Conservation (phyloP, 1,140 invertebrate genomes). For the Trachymyrmex septentrionalis region DNA sequence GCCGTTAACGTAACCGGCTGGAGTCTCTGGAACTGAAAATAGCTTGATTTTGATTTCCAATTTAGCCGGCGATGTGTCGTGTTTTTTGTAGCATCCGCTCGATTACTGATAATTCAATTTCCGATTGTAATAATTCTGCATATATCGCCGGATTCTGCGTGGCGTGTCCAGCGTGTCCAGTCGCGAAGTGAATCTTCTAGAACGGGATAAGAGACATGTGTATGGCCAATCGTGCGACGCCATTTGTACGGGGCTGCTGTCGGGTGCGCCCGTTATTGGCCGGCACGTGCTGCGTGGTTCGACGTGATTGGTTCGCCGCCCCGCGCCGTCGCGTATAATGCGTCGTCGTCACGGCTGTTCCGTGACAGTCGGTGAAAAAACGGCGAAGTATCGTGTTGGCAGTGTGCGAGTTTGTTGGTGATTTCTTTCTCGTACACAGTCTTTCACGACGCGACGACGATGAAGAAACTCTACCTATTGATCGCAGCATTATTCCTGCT, state of each 20-base stretch:
- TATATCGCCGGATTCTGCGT: not conserved
- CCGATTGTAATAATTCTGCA: not conserved
- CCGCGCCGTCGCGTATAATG: conserved; percentile 63
- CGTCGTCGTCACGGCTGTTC: conserved; percentile 46
- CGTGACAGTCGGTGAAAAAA: conserved; percentile 75
- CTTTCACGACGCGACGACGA: conserved; percentile 71
- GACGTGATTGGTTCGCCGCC: conserved; percentile 77
- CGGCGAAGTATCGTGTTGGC: not conserved
- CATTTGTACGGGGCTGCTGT: conserved; percentile 75
- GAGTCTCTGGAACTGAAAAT: not conserved
- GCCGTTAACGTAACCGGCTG: not conserved
- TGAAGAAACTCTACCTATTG: conserved; percentile 87
- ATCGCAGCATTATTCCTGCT: conserved; percentile 86
- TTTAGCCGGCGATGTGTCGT: not conserved
- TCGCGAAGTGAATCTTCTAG: conserved; percentile 61
- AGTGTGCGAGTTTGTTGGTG: not conserved
- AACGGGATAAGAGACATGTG: conserved; percentile 18
- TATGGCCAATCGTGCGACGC: conserved; percentile 71
- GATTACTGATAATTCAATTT: conserved; percentile 24
- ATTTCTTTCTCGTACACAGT: conserved; percentile 60
- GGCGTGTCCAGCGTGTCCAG: too few species aligned
- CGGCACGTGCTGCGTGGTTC: conserved; percentile 80
- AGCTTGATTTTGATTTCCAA: not conserved
- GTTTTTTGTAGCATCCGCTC: not conserved
- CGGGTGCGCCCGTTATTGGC: conserved; percentile 77